Percentiles rank a stretch among this genome's conserved stretches.
Evolutionary conservation across 1,140 invertebrate genomes (phyloP).

Genomic region (Sinonovacula constricta): DNA sequence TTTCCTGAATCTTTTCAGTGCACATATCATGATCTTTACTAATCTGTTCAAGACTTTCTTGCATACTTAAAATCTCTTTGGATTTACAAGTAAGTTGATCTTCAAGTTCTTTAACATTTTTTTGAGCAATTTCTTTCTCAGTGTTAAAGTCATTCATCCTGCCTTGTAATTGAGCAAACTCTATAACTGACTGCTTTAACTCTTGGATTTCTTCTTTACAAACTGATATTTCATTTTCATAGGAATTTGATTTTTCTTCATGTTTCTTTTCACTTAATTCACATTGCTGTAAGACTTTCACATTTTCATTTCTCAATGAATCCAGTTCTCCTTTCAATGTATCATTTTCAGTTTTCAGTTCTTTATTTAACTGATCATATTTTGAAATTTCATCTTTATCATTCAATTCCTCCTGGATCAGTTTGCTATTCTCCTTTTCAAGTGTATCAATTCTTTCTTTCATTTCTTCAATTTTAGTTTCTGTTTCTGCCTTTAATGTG

Average conservation of each 20-base stretch:
- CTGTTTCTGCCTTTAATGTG: constrained; percentile 4
- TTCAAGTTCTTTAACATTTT: too few species aligned
- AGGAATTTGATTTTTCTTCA: background rate
- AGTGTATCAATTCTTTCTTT: constrained; percentile 2
- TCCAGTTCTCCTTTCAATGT: background rate
- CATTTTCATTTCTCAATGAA: background rate
- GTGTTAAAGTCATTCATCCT: too few species aligned
- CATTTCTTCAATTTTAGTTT: constrained; percentile 18
- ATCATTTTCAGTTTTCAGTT: background rate
- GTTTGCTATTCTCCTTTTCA: background rate
- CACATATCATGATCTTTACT: too few species aligned
- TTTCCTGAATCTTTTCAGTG: too few species aligned
- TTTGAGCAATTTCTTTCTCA: too few species aligned
- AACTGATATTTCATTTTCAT: background rate
- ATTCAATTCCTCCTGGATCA: constrained; percentile 6
- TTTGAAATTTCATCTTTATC: background rate
- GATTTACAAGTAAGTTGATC: too few species aligned
- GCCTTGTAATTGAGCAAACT: too few species aligned
- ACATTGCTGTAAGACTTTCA: background rate
- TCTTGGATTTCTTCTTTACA: background rate
- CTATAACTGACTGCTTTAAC: too few species aligned
- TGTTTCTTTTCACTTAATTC: background rate
- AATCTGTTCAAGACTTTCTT: too few species aligned
- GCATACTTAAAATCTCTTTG: too few species aligned
- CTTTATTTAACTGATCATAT: background rate